A percentile compares a stretch with the other conserved stretches of the same genome.
These are phyloP conservation scores for Platanista minor DNA, from an alignment of 2,113 vertebrate genomes.

Conservation along the genomic window DNA sequence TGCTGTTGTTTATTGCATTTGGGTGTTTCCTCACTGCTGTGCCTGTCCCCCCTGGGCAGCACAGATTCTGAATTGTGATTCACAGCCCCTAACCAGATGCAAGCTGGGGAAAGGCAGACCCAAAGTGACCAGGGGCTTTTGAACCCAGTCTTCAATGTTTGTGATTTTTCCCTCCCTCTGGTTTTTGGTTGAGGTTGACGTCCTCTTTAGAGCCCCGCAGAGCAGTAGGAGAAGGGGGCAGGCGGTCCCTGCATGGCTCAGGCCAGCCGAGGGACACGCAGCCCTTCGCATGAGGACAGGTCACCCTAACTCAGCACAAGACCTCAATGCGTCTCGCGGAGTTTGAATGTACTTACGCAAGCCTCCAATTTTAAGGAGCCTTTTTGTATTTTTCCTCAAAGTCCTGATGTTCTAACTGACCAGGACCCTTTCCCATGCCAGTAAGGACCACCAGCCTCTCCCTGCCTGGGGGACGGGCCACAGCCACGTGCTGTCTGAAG, in stretches of 20 bases:
- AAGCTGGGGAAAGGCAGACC: background rate
- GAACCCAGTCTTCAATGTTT: background rate
- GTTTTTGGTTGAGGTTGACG: background rate
- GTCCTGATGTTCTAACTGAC: conserved; percentile 43
- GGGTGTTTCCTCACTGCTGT: conserved; percentile 3
- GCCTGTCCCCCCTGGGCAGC: background rate
- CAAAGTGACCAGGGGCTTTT: background rate
- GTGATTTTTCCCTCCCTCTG: background rate
- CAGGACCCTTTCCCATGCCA: background rate
- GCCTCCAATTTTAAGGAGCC: conserved; percentile 49
- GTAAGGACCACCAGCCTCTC: background rate
- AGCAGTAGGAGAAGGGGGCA: conserved; percentile 10
- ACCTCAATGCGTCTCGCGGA: conserved; percentile 38
- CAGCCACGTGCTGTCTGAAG: background rate
- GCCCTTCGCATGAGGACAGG: background rate
- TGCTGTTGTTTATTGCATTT: conserved; percentile 65
- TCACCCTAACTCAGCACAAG: background rate
- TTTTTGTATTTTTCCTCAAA: conserved; percentile 60
- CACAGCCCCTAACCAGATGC: background rate
- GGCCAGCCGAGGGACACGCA: background rate
- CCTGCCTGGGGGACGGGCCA: background rate
- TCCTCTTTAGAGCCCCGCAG: background rate
- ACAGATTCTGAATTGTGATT: background rate
- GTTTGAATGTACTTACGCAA: conserved; percentile 35
- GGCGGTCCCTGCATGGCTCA: background rate